These are phyloP conservation scores for Sebastes diploproa DNA, from an alignment of 2,797 vertebrate genomes.

Conservation along the genomic window DNA sequence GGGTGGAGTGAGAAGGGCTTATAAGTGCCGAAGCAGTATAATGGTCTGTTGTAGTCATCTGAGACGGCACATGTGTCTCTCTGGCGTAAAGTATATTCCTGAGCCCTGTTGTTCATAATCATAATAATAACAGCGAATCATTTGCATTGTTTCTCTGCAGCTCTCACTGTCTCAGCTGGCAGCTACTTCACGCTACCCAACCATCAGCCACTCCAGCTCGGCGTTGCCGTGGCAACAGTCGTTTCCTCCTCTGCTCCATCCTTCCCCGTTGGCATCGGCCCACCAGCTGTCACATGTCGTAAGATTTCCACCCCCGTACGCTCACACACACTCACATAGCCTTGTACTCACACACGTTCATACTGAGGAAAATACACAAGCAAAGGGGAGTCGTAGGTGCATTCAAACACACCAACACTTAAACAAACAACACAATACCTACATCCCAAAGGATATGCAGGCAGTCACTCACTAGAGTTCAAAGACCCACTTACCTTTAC, in stretches of 20 bases:
- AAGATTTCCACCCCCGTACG: slow-evolving; percentile 77
- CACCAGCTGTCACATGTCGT: slow-evolving; percentile 83
- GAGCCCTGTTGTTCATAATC: slow-evolving; percentile 57
- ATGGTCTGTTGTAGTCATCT: slow-evolving; percentile 47
- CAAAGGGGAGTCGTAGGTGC: not conserved
- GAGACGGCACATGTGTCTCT: slow-evolving; percentile 50
- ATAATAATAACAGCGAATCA: slow-evolving; percentile 66
- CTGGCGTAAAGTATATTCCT: slow-evolving; percentile 41
- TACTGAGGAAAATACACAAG: slow-evolving; percentile 18
- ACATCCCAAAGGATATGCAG: slow-evolving; percentile 3
- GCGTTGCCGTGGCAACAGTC: slow-evolving; percentile 70
- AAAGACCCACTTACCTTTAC: slow-evolving; percentile 30
- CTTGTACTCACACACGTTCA: slow-evolving; percentile 1
- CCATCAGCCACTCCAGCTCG: slow-evolving; percentile 68
- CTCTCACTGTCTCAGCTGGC: slow-evolving; percentile 91
- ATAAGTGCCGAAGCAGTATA: slow-evolving; percentile 32
- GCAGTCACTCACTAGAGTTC: slow-evolving; percentile 21
- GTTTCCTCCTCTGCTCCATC: slow-evolving; percentile 71
- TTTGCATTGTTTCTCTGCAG: slow-evolving; percentile 83
- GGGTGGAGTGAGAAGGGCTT: slow-evolving; percentile 26
- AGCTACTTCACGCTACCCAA: slow-evolving; percentile 77
- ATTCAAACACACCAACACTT: slow-evolving; percentile 17
- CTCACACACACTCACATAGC: slow-evolving; percentile 45
- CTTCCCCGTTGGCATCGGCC: slow-evolving; percentile 79
- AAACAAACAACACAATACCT: slow-evolving; percentile 5